Percentiles rank a stretch among this genome's conserved stretches.
phyloP scores from a whole-genome alignment of 2,797 vertebrate species.

The Sciurus carolinensis region DNA sequence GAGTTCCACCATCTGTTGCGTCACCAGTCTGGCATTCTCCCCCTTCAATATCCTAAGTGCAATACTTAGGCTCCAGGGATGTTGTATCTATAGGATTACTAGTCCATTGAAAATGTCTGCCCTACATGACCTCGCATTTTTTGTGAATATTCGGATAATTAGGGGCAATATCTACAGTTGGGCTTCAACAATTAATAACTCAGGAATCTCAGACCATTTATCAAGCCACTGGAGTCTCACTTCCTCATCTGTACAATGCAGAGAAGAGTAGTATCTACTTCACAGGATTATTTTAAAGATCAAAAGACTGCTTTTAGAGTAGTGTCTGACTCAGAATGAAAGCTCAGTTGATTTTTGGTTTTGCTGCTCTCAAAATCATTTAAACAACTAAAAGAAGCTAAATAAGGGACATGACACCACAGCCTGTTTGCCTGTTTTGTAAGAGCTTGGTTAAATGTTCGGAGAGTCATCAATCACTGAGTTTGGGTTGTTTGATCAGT shows the following conservation, averaged over 20 bases:
- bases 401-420: neutral
- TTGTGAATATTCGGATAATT: neutral
- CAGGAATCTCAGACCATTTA: neutral
- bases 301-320: neutral
- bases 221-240: neutral
- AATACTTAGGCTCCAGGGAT: neutral
- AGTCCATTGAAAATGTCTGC: neutral
- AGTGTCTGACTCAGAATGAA: neutral
- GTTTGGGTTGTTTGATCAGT: neutral
- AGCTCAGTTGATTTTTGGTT: neutral
- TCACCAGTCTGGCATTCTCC: neutral
- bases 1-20: neutral
- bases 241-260: neutral
- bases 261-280: neutral
- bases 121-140: neutral
- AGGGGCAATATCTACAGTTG: neutral
- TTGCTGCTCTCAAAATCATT: neutral
- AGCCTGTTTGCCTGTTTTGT: neutral
- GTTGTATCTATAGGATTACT: neutral
- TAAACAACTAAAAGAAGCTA: neutral
- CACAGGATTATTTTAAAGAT: constrained; percentile 20
- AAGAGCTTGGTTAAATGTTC: constrained; percentile 21
- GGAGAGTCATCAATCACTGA: neutral
- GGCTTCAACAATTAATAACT: neutral
- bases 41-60: neutral